Percentiles rank a stretch among this genome's conserved stretches.
Evolutionary conservation across 2,113 vertebrate genomes (phyloP).

Genomic region (Bos indicus): DNA sequence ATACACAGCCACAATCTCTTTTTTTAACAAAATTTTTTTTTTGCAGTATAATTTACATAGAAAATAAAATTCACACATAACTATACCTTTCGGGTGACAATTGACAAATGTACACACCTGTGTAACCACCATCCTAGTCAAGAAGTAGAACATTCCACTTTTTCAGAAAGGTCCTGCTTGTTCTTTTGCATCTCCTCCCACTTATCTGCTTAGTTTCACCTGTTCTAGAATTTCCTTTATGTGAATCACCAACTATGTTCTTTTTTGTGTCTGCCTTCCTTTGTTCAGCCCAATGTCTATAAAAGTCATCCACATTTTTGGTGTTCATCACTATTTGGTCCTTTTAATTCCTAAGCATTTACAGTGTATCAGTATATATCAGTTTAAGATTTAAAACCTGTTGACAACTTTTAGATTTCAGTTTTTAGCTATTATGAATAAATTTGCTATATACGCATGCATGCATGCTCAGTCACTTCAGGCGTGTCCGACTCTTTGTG

Average conservation of each 20-base stretch:
- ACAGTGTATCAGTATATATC: background rate
- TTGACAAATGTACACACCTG: background rate
- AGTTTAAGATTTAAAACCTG: background rate
- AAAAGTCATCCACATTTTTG: background rate
- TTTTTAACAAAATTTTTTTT: background rate
- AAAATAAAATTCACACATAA: background rate
- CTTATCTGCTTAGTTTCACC: background rate
- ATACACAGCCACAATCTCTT: background rate
- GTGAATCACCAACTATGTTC: background rate
- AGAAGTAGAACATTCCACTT: background rate
- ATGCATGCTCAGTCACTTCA: background rate
- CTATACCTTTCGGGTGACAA: background rate
- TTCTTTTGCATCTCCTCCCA: background rate
- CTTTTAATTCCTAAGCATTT: background rate
- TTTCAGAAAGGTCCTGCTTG: no score
- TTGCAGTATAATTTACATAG: background rate
- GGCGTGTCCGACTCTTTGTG: rapidly evolving
- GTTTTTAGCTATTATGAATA: background rate
- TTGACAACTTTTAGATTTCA: background rate
- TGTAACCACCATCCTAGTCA: background rate
- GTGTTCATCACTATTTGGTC: background rate
- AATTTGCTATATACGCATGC: background rate
- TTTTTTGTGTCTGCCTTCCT: background rate
- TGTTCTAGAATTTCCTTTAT: background rate
- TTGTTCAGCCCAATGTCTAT: background rate